phyloP scores from a whole-genome alignment of 2,888 invertebrate genomes.

The Rhagium mordax region DNA sequence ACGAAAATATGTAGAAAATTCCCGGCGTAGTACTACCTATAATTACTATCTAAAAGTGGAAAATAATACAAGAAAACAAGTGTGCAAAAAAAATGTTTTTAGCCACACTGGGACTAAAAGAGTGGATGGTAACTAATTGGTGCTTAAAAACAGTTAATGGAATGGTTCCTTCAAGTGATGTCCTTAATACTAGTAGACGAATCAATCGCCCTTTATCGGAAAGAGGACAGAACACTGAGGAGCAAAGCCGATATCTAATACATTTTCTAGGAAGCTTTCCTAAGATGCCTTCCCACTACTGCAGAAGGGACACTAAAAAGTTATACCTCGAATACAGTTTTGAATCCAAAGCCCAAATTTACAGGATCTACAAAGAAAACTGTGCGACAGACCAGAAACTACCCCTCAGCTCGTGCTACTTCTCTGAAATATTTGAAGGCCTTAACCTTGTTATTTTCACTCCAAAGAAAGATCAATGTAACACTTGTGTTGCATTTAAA shows the following conservation, averaged over 20 bases:
- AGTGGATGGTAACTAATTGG: background rate
- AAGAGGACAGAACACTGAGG: background rate
- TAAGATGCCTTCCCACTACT: background rate
- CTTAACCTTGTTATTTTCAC: conserved; percentile 30
- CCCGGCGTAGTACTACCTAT: background rate
- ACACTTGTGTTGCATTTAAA: conserved; percentile 36
- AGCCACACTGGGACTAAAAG: background rate
- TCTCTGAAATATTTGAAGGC: conserved; percentile 39
- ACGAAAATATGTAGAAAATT: background rate
- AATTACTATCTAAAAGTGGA: background rate
- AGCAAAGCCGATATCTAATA: background rate
- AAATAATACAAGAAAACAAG: background rate
- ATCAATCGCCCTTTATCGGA: background rate
- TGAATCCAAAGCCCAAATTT: conserved; percentile 33
- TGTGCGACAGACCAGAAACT: conserved; percentile 26
- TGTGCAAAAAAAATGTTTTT: background rate
- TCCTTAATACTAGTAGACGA: background rate
- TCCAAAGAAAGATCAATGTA: conserved; percentile 42
- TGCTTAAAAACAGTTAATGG: background rate
- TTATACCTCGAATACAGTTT: conserved; percentile 3
- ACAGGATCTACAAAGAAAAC: conserved; percentile 29
- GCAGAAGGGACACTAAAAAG: background rate
- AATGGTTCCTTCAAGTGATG: background rate
- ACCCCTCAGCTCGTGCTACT: conserved; percentile 16
- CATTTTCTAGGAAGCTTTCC: background rate